Percentiles rank a stretch among this genome's conserved stretches.
Conservation (phyloP, 2,888 invertebrate species). For the Schrankia costaestrigalis region DNA sequence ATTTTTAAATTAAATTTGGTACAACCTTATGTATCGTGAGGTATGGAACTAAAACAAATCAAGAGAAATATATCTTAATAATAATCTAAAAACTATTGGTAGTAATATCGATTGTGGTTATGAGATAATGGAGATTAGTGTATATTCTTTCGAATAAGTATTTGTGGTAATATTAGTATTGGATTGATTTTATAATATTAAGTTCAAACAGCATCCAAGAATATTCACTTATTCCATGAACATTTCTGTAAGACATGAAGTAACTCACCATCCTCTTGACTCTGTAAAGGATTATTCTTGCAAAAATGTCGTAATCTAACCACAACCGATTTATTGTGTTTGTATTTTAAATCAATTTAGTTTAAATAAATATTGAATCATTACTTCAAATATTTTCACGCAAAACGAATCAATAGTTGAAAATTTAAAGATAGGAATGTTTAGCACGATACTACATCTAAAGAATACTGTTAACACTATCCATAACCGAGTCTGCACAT, state of each 20-base stretch:
- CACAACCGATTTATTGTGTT: constrained; percentile 43
- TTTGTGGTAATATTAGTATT: no score
- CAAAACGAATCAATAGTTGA: constrained; percentile 1
- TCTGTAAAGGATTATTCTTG: constrained; percentile 73
- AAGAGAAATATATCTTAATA: constrained; percentile 13
- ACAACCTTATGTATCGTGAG: constrained; percentile 59
- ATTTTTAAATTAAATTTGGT: constrained; percentile 33
- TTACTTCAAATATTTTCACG: background rate
- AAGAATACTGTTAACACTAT: constrained; percentile 44
- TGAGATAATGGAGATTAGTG: constrained; percentile 46
- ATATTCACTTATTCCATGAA: constrained; percentile 59
- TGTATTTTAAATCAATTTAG: background rate
- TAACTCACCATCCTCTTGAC: constrained; percentile 74
- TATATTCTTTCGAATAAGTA: constrained; percentile 56
- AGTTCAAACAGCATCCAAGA: constrained; percentile 29
- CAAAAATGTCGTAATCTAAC: constrained; percentile 61
- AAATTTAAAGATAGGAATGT: constrained; percentile 4
- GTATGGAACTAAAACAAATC: constrained; percentile 9
- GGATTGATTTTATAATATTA: background rate
- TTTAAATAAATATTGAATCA: background rate
- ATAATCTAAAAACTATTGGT: constrained; percentile 11
- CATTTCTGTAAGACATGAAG: constrained; percentile 64
- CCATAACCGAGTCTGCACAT: constrained; percentile 37
- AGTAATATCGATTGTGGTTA: constrained; percentile 50
- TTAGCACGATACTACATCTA: constrained; percentile 45